phyloP scores from a whole-genome alignment of 2,113 vertebrate genomes.

The Vimba vimba region DNA sequence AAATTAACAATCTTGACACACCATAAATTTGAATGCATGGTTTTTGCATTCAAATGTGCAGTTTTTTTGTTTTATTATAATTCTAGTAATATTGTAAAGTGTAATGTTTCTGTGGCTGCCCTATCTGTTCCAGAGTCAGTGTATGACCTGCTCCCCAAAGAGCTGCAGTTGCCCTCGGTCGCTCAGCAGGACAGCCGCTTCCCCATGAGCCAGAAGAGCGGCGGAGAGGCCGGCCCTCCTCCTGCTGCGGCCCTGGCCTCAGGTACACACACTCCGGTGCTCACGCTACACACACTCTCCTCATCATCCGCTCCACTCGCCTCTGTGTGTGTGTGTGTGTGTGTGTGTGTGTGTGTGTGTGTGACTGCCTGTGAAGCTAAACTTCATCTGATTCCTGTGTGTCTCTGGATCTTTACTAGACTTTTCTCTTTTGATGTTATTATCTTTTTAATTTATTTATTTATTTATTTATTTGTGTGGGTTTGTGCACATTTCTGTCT shows the following conservation, averaged over 20 bases:
- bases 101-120: too few relatives aligned
- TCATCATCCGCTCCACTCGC: too few relatives aligned
- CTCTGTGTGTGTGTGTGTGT: not conserved
- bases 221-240: constrained; percentile 94
- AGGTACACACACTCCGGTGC: constrained; percentile 72
- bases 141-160: constrained; percentile 99
- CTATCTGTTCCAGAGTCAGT: constrained; percentile 85
- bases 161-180: constrained; percentile 93
- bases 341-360: not conserved
- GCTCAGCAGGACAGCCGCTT: constrained; percentile 81
- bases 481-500: not conserved
- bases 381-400: not conserved
- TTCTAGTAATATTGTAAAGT: accelerated
- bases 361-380: not conserved
- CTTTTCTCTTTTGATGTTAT: not conserved
- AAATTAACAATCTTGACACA: too few relatives aligned
- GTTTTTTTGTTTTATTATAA: too few relatives aligned
- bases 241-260: constrained; percentile 91
- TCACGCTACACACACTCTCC: too few relatives aligned
- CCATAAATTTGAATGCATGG: too few relatives aligned
- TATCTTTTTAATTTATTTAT: not conserved
- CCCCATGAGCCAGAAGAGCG: constrained; percentile 98
- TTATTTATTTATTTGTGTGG: not conserved
- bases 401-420: not conserved
- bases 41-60: too few relatives aligned